Evolutionary conservation across 2,888 invertebrate genomes (phyloP).

Genomic region (Pollenia griseotomentosa): DNA sequence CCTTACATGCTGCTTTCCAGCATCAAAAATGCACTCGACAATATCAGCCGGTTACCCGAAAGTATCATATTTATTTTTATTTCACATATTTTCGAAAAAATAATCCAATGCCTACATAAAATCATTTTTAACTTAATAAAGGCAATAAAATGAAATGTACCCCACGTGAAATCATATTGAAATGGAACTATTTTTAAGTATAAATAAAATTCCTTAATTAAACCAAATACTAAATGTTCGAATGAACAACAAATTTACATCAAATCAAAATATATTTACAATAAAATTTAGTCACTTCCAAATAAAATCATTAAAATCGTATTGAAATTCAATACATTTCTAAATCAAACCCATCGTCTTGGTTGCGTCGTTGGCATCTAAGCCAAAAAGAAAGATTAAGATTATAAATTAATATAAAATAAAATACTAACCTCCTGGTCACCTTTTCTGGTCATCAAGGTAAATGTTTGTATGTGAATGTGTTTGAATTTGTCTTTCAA

Average conservation of each 20-base stretch:
- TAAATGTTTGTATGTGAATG: neutral
- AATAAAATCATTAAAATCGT: slow-evolving; percentile 58
- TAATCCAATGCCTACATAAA: slow-evolving; percentile 6
- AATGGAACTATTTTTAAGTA: slow-evolving; percentile 16
- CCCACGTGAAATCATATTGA: neutral
- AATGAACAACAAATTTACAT: slow-evolving; percentile 7
- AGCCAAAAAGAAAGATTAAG: slow-evolving; percentile 6
- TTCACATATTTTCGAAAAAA: neutral
- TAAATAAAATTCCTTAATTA: slow-evolving; percentile 3
- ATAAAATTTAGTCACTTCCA: slow-evolving; percentile 51
- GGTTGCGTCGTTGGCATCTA: slow-evolving; percentile 21
- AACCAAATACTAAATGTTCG: slow-evolving; percentile 2
- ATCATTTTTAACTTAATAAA: neutral
- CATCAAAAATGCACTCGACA: no score
- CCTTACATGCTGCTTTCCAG: no score
- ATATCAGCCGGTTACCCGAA: no score
- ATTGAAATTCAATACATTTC: slow-evolving; percentile 50
- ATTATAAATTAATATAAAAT: slow-evolving; percentile 54
- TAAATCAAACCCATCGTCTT: slow-evolving; percentile 5
- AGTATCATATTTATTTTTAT: no score
- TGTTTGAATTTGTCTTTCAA: slow-evolving; percentile 27
- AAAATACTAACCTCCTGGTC: slow-evolving; percentile 62
- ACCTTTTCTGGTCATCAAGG: slow-evolving; percentile 5
- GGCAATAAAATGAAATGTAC: neutral
- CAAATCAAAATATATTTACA: slow-evolving; percentile 24